Percentiles rank a stretch among this genome's conserved stretches.
These are phyloP conservation scores for Pangasianodon hypophthalmus DNA, from an alignment of 2,113 vertebrate genomes.

Conservation along the genomic window DNA sequence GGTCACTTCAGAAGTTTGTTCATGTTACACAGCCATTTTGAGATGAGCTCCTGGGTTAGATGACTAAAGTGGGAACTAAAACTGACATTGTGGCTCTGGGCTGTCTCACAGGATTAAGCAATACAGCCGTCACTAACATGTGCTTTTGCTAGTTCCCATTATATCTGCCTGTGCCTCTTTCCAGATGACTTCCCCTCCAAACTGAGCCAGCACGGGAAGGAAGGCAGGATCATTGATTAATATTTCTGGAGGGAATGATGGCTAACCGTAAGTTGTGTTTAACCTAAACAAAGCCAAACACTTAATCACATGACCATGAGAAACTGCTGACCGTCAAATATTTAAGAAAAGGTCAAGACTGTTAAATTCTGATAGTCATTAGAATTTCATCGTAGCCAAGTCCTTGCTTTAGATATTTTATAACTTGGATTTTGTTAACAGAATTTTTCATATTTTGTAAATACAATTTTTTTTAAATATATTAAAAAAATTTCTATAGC, in stretches of 20 bases:
- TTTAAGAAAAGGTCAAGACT: slow-evolving; percentile 36
- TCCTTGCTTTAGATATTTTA: background rate
- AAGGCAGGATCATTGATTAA: slow-evolving; percentile 79
- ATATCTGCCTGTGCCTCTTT: slow-evolving; percentile 78
- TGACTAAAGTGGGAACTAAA: slow-evolving; percentile 71
- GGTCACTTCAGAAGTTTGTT: slow-evolving; percentile 65
- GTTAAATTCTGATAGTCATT: background rate
- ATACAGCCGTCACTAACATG: slow-evolving; percentile 76
- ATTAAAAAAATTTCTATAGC: background rate
- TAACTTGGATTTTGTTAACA: background rate
- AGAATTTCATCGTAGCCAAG: background rate
- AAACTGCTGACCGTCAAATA: slow-evolving; percentile 45
- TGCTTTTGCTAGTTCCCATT: slow-evolving; percentile 74
- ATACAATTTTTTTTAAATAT: no score
- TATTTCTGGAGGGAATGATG: slow-evolving; percentile 81
- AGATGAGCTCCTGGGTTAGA: slow-evolving; percentile 65
- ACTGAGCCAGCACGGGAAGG: slow-evolving; percentile 67
- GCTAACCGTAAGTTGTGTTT: slow-evolving; percentile 70
- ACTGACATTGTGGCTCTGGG: slow-evolving; percentile 78
- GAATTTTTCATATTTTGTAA: slow-evolving; percentile 1
- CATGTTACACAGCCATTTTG: slow-evolving; percentile 70
- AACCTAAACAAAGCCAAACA: slow-evolving; percentile 65
- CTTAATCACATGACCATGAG: slow-evolving; percentile 46
- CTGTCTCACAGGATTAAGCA: slow-evolving; percentile 79
- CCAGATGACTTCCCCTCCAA: slow-evolving; percentile 79